Base-by-base conservation (phyloP, 2,113 vertebrate species). In the Otolemur garnettii region DNA sequence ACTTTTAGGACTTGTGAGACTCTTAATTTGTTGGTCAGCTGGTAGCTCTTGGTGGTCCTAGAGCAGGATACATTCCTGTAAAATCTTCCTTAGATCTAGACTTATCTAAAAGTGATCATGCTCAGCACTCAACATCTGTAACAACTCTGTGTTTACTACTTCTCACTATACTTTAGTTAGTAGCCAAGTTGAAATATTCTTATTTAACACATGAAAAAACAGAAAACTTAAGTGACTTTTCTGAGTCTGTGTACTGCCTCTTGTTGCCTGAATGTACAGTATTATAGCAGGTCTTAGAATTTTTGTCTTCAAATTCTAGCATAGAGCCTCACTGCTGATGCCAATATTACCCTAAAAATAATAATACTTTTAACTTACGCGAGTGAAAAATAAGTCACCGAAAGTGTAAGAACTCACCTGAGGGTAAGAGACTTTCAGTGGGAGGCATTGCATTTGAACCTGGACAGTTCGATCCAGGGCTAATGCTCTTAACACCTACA, bases 271-370 rank as follows among this genome's bases (percentile, higher is more conserved):
- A 33, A 30, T 62, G 8, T 59, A 38, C 7, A 86, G 11, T 74
- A 74, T 74, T 59, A n/a, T 38, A 33, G 33, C 26, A 84, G 14
- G 15, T 96, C 15, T 89, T 59, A 66, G 15, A 35, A 50, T 88
- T 93, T 42, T 89, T 72, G 62, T 79, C 15, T 11, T n/a, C 55
- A 94, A 18, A 62, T 91, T 88, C n/a, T 84, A 42, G 30, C n/a
- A 60, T 35, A 82, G 4, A 33, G 15, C 14, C 33, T 93, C 71
- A 59, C 55, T 57, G 30, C 33, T 30, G 74, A 60, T 92, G 17
- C 53, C 57, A 50, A 59, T 53, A 66, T 13, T 35, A 80, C 72
- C 50, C 50, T 55, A 33, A 87, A 86, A 79, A 71, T 50, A 33
- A 68, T 30, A 71, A 62, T 57, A 24, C 4, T 55, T 35, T 3